These are phyloP conservation scores for Epizoanthus fatuus DNA, from an alignment of 92 coral and sea anemone species.

Conservation along the genomic window DNA sequence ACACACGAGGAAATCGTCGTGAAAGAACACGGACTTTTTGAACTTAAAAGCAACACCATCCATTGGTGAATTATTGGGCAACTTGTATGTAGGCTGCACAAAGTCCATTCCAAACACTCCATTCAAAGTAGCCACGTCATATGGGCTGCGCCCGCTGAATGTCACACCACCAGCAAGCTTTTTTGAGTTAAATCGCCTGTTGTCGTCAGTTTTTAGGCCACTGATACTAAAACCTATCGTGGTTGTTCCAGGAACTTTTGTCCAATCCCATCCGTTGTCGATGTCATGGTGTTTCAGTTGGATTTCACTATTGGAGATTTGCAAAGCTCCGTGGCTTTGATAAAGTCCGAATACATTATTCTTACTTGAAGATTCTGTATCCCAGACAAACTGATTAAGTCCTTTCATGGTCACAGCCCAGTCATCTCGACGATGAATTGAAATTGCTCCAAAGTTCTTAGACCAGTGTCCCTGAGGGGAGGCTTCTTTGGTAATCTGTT, in stretches of 20 bases:
- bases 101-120: slow-evolving; percentile 28
- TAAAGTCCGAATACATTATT: slow-evolving; percentile 45
- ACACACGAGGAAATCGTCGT: too few relatives aligned
- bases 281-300: too few relatives aligned
- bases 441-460: too few relatives aligned
- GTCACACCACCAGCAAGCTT: slow-evolving; percentile 28
- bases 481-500: slow-evolving; percentile 33
- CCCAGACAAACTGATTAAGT: slow-evolving; percentile 67
- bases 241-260: slow-evolving; percentile 22
- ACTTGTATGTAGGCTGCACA: not conserved
- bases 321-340: slow-evolving; percentile 55
- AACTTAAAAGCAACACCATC: not conserved
- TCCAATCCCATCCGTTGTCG: too few relatives aligned
- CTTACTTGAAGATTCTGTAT: slow-evolving; percentile 42
- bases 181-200: not conserved
- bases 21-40: slow-evolving; percentile 21
- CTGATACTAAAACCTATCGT: not conserved
- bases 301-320: slow-evolving; percentile 72
- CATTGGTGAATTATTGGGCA: not conserved
- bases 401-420: slow-evolving; percentile 55
- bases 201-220: not conserved
- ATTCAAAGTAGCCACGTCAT: not conserved
- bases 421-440: too few relatives aligned
- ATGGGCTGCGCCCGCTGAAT: not conserved
- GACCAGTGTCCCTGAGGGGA: slow-evolving; percentile 79